phyloP scores from a whole-genome alignment of 2,888 invertebrate species.

The Euzophera pinguis region DNA sequence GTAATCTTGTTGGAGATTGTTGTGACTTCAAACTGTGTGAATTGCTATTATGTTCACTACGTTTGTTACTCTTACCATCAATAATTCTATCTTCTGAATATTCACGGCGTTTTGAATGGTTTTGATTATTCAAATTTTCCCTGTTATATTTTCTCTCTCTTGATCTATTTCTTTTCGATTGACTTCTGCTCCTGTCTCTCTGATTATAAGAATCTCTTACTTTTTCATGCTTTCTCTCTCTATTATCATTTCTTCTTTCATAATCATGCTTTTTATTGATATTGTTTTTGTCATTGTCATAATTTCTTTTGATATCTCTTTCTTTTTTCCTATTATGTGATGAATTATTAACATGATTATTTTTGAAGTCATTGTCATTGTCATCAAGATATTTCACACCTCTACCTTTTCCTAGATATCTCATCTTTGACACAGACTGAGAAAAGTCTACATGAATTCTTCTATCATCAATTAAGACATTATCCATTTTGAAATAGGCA shows the following conservation, averaged over 20 bases:
- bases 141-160: constrained; percentile 21
- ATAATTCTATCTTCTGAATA: constrained; percentile 11
- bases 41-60: constrained; percentile 23
- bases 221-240: constrained; percentile 14
- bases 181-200: constrained; percentile 43
- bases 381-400: constrained; percentile 82
- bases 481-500: constrained; percentile 99
- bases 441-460: constrained; percentile 99
- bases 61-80: constrained; percentile 17
- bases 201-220: constrained; percentile 44
- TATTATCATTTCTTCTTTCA: constrained; percentile 17
- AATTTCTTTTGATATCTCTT: constrained; percentile 25
- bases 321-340: constrained; percentile 27
- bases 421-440: constrained; percentile 97
- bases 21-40: constrained; percentile 13
- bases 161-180: constrained; percentile 14
- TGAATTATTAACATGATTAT: constrained; percentile 27
- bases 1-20: constrained; percentile 17
- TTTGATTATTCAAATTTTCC: constrained; percentile 17
- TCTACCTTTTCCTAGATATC: constrained; percentile 93
- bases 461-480: constrained; percentile 98
- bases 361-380: constrained; percentile 43
- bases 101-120: constrained; percentile 20
- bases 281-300: constrained; percentile 30
- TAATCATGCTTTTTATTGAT: constrained; percentile 16